Evolutionary conservation across 30 jellyfish, hydroid and myxozoan species (phyloP).

Genomic region (Aurelia sp.): DNA sequence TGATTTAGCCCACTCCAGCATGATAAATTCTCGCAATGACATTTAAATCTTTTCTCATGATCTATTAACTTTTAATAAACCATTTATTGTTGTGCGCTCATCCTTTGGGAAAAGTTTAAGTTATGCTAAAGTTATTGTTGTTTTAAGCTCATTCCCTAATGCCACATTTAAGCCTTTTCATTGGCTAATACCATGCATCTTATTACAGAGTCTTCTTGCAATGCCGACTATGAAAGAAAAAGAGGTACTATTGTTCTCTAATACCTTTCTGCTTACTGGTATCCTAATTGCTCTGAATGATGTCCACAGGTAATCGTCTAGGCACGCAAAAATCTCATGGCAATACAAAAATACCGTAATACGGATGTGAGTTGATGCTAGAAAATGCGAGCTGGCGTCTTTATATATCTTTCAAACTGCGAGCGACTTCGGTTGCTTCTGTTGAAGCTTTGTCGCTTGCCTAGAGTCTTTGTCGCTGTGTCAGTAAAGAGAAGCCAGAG

Average conservation of each 20-base stretch:
- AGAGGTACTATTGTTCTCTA: slow-evolving; percentile 70
- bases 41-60: slow-evolving; percentile 22
- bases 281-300: background rate
- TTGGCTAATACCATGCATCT: slow-evolving; percentile 27
- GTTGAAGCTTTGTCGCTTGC: no score
- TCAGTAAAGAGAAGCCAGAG: no score
- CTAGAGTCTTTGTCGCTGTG: no score
- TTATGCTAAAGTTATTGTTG: slow-evolving; percentile 19
- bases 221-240: slow-evolving; percentile 99
- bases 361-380: background rate
- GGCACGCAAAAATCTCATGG: background rate
- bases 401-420: no score
- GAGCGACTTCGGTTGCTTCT: no score
- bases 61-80: slow-evolving; percentile 41
- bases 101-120: slow-evolving; percentile 9
- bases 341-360: slow-evolving; percentile 1
- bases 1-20: no score
- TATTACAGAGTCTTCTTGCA: slow-evolving; percentile 85
- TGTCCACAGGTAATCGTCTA: background rate
- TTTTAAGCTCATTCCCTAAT: slow-evolving; percentile 16
- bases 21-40: background rate
- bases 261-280: slow-evolving; percentile 4
- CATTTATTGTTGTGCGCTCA: slow-evolving; percentile 29
- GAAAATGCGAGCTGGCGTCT: no score
- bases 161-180: slow-evolving; percentile 21